Percentiles rank a stretch among this genome's conserved stretches.
Conservation (phyloP, 2,113 vertebrate genomes). For the Cromileptes altivelis region DNA sequence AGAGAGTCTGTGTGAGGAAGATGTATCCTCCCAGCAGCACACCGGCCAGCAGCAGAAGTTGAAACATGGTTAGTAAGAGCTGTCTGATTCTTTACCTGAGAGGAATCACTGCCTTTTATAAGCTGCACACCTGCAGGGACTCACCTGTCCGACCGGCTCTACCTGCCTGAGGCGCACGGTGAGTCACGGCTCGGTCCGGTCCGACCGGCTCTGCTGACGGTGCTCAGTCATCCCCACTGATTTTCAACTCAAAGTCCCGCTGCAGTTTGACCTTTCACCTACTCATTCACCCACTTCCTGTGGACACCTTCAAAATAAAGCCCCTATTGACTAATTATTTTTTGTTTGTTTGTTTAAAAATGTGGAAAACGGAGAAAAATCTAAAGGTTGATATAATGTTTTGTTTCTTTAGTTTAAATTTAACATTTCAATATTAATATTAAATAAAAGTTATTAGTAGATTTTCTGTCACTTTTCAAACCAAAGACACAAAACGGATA, state of each 20-base stretch:
- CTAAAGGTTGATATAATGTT: too few relatives aligned
- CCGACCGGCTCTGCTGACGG: not conserved
- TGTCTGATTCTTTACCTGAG: not conserved
- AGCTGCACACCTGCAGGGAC: not conserved
- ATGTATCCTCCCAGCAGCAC: slow-evolving; percentile 49
- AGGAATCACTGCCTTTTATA: not conserved
- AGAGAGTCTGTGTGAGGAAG: slow-evolving; percentile 69
- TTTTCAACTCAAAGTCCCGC: not conserved
- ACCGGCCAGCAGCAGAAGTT: slow-evolving; percentile 25
- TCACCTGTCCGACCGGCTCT: slow-evolving; percentile 15
- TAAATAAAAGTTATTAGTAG: too few relatives aligned
- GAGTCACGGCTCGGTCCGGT: not conserved
- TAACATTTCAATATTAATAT: too few relatives aligned
- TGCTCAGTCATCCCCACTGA: too few relatives aligned
- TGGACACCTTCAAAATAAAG: slow-evolving; percentile 10
- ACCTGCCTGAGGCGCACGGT: not conserved
- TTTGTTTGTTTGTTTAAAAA: not conserved
- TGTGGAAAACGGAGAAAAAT: not conserved
- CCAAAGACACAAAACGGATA: not conserved
- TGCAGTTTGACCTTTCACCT: not conserved
- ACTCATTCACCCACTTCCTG: slow-evolving; percentile 6
- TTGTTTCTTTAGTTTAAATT: too few relatives aligned
- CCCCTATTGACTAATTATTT: too few relatives aligned
- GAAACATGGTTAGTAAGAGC: slow-evolving; percentile 48
- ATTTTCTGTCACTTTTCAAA: too few relatives aligned